These are phyloP conservation scores for Phyllopteryx taeniolatus DNA, from an alignment of 2,113 vertebrate genomes.

Conservation along the genomic window DNA sequence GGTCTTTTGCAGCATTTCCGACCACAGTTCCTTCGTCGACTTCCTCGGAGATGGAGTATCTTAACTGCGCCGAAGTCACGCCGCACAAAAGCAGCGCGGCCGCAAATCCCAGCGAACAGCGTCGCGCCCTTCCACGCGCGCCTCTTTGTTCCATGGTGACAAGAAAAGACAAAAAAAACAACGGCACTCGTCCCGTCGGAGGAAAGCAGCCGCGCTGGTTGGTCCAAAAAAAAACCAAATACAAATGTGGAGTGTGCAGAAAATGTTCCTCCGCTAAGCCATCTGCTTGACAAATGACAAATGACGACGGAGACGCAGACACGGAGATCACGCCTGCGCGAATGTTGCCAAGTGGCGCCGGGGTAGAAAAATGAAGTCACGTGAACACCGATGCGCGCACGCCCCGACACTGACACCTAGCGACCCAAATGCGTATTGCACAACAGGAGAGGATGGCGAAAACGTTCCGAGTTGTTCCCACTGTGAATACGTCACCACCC, in stretches of 20 bases:
- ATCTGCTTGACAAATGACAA: too few relatives aligned
- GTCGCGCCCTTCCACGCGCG: not conserved
- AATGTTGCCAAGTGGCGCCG: not conserved
- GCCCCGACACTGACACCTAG: not conserved
- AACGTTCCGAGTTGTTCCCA: not conserved
- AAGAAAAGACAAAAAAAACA: not conserved
- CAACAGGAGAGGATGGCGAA: not conserved
- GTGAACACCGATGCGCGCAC: not conserved
- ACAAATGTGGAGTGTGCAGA: not conserved
- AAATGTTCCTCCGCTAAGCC: not conserved
- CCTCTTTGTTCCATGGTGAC: slow-evolving; percentile 63
- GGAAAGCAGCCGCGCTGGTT: not conserved
- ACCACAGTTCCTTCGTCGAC: slow-evolving; percentile 55
- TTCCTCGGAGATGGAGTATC: slow-evolving; percentile 69
- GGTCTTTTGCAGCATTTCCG: slow-evolving; percentile 66
- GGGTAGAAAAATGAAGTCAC: not conserved
- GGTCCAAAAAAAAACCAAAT: not conserved
- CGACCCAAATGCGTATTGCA: not conserved
- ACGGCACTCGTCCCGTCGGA: not conserved
- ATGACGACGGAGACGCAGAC: not conserved
- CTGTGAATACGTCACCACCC: not conserved
- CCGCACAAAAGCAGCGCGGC: slow-evolving; percentile 43
- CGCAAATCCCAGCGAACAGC: slow-evolving; percentile 10
- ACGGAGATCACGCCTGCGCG: not conserved
- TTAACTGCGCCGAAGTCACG: slow-evolving; percentile 53